These are phyloP conservation scores for Eristalinus sepulchralis DNA, from an alignment of 2,888 invertebrate species.

Conservation along the genomic window DNA sequence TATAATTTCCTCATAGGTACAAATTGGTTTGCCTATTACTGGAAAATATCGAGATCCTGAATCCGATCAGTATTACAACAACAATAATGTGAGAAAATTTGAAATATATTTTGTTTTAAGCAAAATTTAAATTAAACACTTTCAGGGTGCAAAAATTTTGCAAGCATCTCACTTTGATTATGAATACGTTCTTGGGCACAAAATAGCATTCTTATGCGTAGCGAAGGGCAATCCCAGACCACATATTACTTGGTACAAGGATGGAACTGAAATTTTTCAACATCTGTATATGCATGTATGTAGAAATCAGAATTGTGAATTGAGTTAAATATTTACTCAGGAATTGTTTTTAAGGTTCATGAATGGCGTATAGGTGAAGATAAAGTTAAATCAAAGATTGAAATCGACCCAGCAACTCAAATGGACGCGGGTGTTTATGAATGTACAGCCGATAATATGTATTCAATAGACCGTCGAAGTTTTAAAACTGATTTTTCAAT, in stretches of 20 bases:
- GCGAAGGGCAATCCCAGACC: constrained; percentile 95
- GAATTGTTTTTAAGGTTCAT: constrained; percentile 85
- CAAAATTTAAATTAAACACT: constrained; percentile 1
- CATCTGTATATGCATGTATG: constrained; percentile 93
- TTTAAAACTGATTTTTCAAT: constrained; percentile 97
- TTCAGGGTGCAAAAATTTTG: constrained; percentile 93
- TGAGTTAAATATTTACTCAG: neutral
- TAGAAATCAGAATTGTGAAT: constrained; percentile 71
- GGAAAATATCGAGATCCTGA: constrained; percentile 95
- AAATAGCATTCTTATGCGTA: constrained; percentile 95
- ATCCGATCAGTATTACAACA: constrained; percentile 95
- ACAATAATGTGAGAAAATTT: constrained; percentile 85
- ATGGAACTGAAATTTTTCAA: constrained; percentile 94
- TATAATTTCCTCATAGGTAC: constrained; percentile 82
- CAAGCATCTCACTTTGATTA: constrained; percentile 95
- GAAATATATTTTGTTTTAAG: neutral
- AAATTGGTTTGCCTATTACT: constrained; percentile 93
- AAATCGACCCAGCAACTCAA: constrained; percentile 96
- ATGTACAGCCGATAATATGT: constrained; percentile 96
- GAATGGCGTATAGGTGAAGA: constrained; percentile 93
- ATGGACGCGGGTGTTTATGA: constrained; percentile 98
- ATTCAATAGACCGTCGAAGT: constrained; percentile 93
- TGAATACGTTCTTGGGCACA: constrained; percentile 96
- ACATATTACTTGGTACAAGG: constrained; percentile 97
- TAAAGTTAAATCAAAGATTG: constrained; percentile 94